phyloP scores from a whole-genome alignment of 2,888 invertebrate species.

The Drosophila barbarae region DNA sequence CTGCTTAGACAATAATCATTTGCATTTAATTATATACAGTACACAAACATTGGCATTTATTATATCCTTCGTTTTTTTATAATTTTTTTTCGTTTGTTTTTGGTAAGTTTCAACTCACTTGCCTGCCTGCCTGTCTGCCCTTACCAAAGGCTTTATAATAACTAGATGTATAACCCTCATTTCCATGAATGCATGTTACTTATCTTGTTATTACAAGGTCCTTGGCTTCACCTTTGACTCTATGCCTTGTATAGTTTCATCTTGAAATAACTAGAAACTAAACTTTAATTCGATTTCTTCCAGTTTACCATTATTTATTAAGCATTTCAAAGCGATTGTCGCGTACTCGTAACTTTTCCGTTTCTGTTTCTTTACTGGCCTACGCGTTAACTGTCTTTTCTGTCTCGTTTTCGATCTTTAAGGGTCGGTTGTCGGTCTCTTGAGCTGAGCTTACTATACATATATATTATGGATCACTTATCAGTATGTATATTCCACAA shows the following conservation, averaged over 20 bases:
- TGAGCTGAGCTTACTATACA: slow-evolving; percentile 64
- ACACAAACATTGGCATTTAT: slow-evolving; percentile 61
- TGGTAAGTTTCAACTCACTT: slow-evolving; percentile 55
- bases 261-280: slow-evolving; percentile 54
- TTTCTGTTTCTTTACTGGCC: slow-evolving; percentile 57
- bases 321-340: slow-evolving; percentile 74
- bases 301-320: slow-evolving; percentile 38
- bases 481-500: slow-evolving; percentile 66
- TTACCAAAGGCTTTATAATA: neutral
- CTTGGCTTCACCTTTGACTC: slow-evolving; percentile 33
- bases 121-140: slow-evolving; percentile 13
- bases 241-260: slow-evolving; percentile 60
- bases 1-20: slow-evolving; percentile 60
- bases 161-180: neutral
- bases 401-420: slow-evolving; percentile 25
- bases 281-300: slow-evolving; percentile 40
- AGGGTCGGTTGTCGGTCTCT: slow-evolving; percentile 44
- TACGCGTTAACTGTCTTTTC: slow-evolving; percentile 65
- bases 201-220: neutral
- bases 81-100: slow-evolving; percentile 34
- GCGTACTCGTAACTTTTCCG: slow-evolving; percentile 54
- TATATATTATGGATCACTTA: slow-evolving; percentile 34
- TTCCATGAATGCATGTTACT: neutral
- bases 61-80: slow-evolving; percentile 37
- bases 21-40: slow-evolving; percentile 66